These are phyloP conservation scores for Lasioglossum baleicum DNA, from an alignment of 1,140 invertebrate genomes.

Conservation along the genomic window DNA sequence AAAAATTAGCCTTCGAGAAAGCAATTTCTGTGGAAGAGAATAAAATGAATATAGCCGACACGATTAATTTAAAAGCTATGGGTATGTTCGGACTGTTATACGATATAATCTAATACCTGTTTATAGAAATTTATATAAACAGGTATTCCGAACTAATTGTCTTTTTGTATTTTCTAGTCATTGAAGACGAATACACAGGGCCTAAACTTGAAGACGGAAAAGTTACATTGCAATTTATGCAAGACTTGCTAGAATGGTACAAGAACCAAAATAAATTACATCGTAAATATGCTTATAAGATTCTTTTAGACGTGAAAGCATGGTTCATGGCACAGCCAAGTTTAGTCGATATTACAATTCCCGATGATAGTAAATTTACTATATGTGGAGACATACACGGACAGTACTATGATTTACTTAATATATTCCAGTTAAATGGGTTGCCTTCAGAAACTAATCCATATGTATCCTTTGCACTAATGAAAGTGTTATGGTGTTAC, in stretches of 20 bases:
- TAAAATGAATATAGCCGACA: constrained; percentile 91
- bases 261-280: constrained; percentile 96
- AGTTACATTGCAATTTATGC: constrained; percentile 91
- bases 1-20: constrained; percentile 96
- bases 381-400: constrained; percentile 99
- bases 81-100: constrained; percentile 78
- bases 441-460: constrained; percentile 96
- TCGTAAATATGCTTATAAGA: constrained; percentile 99
- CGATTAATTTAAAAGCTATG: constrained; percentile 94
- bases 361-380: constrained; percentile 95
- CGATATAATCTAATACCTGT: not conserved
- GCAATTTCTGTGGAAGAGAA: constrained; percentile 96
- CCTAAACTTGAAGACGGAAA: constrained; percentile 94
- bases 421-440: constrained; percentile 98
- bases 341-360: constrained; percentile 93
- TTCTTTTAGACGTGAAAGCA: constrained; percentile 93
- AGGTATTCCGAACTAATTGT: not conserved
- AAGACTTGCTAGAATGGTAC: constrained; percentile 93
- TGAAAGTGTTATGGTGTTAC: not conserved
- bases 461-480: constrained; percentile 86
- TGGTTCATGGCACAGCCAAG: constrained; percentile 92
- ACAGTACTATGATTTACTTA: constrained; percentile 98
- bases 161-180: constrained; percentile 82
- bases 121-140: not conserved
- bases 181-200: constrained; percentile 96